Percentiles rank a stretch among this genome's conserved stretches.
phyloP scores from a whole-genome alignment of 1,140 invertebrate species.

The Trichonephila clavipes region DNA sequence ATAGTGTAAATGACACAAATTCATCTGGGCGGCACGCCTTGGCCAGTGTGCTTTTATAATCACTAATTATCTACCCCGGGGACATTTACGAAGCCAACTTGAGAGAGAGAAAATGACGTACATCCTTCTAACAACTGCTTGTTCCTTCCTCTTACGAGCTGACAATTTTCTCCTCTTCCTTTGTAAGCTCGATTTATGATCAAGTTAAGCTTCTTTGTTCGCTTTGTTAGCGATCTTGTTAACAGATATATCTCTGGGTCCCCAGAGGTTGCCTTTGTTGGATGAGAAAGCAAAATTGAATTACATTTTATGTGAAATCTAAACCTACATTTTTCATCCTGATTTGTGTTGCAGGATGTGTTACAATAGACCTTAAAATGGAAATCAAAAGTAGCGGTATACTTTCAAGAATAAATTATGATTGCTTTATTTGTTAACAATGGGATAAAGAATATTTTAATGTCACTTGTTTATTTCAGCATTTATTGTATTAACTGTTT shows the following conservation, averaged over 20 bases:
- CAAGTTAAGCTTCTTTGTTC: slow-evolving; percentile 52
- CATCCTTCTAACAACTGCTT: slow-evolving; percentile 29
- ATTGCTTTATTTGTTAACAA: too few relatives aligned
- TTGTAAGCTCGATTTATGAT: slow-evolving; percentile 49
- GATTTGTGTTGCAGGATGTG: slow-evolving; percentile 27
- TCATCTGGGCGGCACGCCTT: neutral
- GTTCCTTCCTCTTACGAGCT: slow-evolving; percentile 9
- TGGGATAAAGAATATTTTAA: too few relatives aligned
- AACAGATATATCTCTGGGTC: neutral
- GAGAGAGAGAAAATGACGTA: slow-evolving; percentile 33
- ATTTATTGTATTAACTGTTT: too few relatives aligned
- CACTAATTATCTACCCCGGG: slow-evolving; percentile 46
- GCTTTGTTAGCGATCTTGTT: slow-evolving; percentile 55
- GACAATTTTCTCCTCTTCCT: slow-evolving; percentile 3
- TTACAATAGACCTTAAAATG: neutral
- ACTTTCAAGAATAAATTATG: too few relatives aligned
- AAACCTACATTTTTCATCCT: slow-evolving; percentile 20
- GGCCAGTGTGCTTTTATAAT: slow-evolving; percentile 34
- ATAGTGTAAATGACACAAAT: slow-evolving; percentile 31
- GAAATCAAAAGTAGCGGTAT: too few relatives aligned
- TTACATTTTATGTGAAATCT: slow-evolving; percentile 44
- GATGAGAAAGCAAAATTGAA: slow-evolving; percentile 26
- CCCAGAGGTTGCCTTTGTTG: slow-evolving; percentile 1
- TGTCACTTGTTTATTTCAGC: too few relatives aligned
- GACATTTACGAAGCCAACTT: slow-evolving; percentile 26